phyloP scores from a whole-genome alignment of 2,797 vertebrate species.

The Acanthopagrus latus region DNA sequence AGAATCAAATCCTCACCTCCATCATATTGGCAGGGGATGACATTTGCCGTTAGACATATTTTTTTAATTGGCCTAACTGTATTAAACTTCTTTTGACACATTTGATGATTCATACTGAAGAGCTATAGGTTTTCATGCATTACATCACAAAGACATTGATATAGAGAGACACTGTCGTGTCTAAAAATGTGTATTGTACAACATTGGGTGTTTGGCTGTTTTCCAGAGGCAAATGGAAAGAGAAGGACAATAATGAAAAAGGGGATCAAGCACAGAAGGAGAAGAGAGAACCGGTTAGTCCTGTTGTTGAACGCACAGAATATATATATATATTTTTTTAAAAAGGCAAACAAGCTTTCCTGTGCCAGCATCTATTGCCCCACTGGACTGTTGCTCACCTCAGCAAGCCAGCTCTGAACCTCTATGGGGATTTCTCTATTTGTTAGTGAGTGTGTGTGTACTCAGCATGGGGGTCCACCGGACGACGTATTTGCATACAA shows the following conservation, averaged over 20 bases:
- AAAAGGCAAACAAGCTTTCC: constrained; percentile 47
- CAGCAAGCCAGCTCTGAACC: constrained; percentile 31
- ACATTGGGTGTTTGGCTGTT: constrained; percentile 46
- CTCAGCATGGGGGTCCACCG: constrained; percentile 35
- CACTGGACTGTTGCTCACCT: constrained; percentile 51
- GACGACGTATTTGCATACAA: constrained; percentile 70
- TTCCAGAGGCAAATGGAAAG: constrained; percentile 59
- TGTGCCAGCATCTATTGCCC: constrained; percentile 33
- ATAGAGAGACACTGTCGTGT: constrained; percentile 6
- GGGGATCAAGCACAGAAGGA: constrained; percentile 66
- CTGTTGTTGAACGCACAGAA: constrained; percentile 60
- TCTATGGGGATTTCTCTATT: constrained; percentile 7
- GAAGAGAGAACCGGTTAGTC: constrained; percentile 59
- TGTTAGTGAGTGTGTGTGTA: neutral
- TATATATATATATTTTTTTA: constrained; percentile 9
- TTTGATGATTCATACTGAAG: constrained; percentile 21
- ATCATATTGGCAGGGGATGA: neutral
- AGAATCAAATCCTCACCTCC: too few relatives aligned
- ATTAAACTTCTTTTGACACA: constrained; percentile 2
- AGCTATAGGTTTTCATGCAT: neutral
- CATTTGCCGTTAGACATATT: neutral
- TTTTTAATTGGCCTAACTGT: constrained; percentile 10
- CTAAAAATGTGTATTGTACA: constrained; percentile 35
- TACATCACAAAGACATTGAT: constrained; percentile 5
- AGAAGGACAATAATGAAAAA: constrained; percentile 67